Evolutionary conservation across 2,888 invertebrate species (phyloP).

Genomic region (Blera fallax): DNA sequence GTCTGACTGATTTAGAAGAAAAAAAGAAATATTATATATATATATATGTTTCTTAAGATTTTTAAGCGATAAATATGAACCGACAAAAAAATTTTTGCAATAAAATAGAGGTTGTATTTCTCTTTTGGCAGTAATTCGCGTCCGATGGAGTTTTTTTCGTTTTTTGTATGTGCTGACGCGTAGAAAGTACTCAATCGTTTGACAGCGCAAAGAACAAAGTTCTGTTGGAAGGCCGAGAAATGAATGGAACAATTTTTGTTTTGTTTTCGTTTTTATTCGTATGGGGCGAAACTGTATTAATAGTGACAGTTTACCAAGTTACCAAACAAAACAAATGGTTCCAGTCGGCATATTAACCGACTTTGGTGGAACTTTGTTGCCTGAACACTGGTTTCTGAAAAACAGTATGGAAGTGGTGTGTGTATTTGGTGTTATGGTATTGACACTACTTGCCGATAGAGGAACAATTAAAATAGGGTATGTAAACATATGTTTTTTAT

Average conservation of each 20-base stretch:
- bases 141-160: constrained; percentile 25
- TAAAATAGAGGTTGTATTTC: constrained; percentile 18
- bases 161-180: constrained; percentile 24
- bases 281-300: background rate
- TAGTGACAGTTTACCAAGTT: constrained; percentile 46
- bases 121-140: constrained; percentile 63
- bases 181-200: constrained; percentile 56
- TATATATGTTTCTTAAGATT: background rate
- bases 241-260: constrained; percentile 38
- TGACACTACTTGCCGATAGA: background rate
- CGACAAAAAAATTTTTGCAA: constrained; percentile 18
- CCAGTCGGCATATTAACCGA: constrained; percentile 38
- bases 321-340: constrained; percentile 34
- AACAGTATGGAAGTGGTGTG: background rate
- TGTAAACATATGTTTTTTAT: background rate
- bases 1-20: background rate
- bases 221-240: constrained; percentile 32
- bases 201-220: constrained; percentile 34
- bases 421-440: background rate
- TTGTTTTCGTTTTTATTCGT: constrained; percentile 12
- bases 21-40: background rate
- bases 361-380: constrained; percentile 9
- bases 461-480: background rate
- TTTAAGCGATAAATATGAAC: background rate
- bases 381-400: constrained; percentile 21